Conservation (phyloP, 2,797 vertebrate species). For the Menidia menidia region DNA sequence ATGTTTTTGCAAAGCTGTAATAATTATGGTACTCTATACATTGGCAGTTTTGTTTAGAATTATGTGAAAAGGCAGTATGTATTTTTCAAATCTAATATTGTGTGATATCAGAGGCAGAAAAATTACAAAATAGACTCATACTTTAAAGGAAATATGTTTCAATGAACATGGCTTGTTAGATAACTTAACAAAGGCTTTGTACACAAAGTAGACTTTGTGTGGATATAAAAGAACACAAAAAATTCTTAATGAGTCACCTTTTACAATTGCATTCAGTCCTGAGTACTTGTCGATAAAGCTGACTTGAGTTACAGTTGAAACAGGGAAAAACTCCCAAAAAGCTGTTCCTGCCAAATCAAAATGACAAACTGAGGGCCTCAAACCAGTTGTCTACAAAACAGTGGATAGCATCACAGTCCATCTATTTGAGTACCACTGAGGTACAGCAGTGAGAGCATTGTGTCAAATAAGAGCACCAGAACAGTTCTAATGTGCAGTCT, state of each 20-base stretch:
- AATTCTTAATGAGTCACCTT: background rate
- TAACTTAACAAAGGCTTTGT: constrained; percentile 1
- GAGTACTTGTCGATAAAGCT: background rate
- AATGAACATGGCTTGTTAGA: background rate
- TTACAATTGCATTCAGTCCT: background rate
- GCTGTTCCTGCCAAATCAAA: background rate
- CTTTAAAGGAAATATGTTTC: background rate
- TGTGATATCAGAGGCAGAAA: background rate
- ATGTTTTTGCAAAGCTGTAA: constrained; percentile 19
- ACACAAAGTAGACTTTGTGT: background rate
- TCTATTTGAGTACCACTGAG: no score
- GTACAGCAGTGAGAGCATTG: no score
- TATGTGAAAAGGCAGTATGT: background rate
- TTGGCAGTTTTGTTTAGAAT: constrained; percentile 28
- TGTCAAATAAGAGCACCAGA: no score
- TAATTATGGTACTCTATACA: constrained; percentile 31
- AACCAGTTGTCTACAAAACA: background rate
- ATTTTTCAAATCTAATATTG: constrained; percentile 12
- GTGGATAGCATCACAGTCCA: background rate
- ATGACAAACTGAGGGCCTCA: background rate
- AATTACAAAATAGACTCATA: background rate
- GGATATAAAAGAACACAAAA: background rate
- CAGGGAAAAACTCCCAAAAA: background rate
- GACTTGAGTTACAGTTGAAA: background rate
- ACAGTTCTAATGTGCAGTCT: background rate